Evolutionary conservation across 2,113 vertebrate species (phyloP).

Genomic region (Macquaria australasica): DNA sequence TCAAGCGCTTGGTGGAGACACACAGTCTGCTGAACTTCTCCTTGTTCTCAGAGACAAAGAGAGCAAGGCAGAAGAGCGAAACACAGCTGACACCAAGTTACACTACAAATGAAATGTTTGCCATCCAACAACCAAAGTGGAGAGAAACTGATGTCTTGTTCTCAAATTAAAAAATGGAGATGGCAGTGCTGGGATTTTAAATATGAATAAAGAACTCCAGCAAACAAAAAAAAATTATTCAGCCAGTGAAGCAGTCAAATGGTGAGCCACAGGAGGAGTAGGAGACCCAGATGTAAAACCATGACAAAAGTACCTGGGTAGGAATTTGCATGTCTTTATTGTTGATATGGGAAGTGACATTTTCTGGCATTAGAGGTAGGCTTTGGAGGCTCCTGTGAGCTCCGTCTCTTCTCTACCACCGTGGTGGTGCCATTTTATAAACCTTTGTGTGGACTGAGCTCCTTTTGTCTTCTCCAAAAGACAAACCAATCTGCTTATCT

Average conservation of each 20-base stretch:
- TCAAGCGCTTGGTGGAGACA: slow-evolving; percentile 61
- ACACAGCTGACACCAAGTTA: slow-evolving; percentile 46
- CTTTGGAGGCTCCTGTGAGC: slow-evolving; percentile 53
- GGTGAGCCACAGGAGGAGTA: background rate
- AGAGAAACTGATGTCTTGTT: slow-evolving; percentile 37
- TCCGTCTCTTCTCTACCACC: slow-evolving; percentile 42
- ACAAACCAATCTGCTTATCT: slow-evolving; percentile 84
- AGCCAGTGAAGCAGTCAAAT: slow-evolving; percentile 32
- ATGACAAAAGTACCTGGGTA: slow-evolving; percentile 58
- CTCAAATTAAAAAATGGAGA: slow-evolving; percentile 5
- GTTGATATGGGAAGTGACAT: slow-evolving; percentile 76
- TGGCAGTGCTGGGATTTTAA: slow-evolving; percentile 11
- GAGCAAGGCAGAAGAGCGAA: slow-evolving; percentile 46
- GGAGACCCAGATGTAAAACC: slow-evolving; percentile 43
- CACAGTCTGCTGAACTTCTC: slow-evolving; percentile 68
- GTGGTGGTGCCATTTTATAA: slow-evolving; percentile 71
- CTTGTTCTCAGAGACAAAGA: slow-evolving; percentile 61
- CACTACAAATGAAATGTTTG: slow-evolving; percentile 64
- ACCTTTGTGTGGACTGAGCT: slow-evolving; percentile 72
- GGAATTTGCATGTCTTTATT: slow-evolving; percentile 72
- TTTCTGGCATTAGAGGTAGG: slow-evolving; percentile 69
- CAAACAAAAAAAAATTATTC: slow-evolving; percentile 23
- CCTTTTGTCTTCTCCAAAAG: slow-evolving; percentile 74
- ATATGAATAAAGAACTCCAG: slow-evolving; percentile 44
- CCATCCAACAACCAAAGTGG: slow-evolving; percentile 33